Base-by-base conservation (phyloP, 2,113 vertebrate species). In the Pica pica region DNA sequence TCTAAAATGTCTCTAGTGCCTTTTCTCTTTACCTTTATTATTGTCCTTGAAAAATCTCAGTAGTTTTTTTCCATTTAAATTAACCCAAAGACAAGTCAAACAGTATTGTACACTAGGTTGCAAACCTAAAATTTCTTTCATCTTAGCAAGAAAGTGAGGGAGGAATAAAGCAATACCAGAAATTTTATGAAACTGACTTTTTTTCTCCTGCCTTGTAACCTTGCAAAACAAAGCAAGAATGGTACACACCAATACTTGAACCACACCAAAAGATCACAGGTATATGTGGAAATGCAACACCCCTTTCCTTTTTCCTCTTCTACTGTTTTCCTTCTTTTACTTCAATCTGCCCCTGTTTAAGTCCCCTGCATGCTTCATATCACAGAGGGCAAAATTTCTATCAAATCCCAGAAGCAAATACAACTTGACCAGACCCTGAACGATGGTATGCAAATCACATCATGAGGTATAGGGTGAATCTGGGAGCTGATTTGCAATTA, bases 251-350 rank as follows among this genome's bases (percentile, higher is more conserved):
- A 70, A 35, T 50, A 71, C 17, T 41, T 11, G 33, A 93, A 87
- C 89, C 80, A 91, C 93, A 93, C 80, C 81, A 94, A 95, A 94
- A 91, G 83, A 75, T 50, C 53, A 76, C 52, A 89, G 65, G 89
- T 78, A 2, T 65, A 65, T 33, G 56, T 94, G 94, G 86, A 94
- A 93, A 87, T 37, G 57, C 53, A 92, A 89, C 80, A 94, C 69
- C 61, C 61, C 86, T n/a, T 95, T 90, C 80, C 73, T 94, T 94
- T 82, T 92, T 93, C 52, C 80, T 84, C 52, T 82, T 92, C 44
- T 87, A 53, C 30, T 41, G 5, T 55, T 71, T 70, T 59, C 83
- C 79, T 61, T 10, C 74, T 69, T 56, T 52, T 81, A 16, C n/a
- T 82, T 91, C 31, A 57, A 57, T 76, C 41, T 83, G 56, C 24